Conservation (phyloP, 2,888 invertebrate species). For the Hedya salicella region DNA sequence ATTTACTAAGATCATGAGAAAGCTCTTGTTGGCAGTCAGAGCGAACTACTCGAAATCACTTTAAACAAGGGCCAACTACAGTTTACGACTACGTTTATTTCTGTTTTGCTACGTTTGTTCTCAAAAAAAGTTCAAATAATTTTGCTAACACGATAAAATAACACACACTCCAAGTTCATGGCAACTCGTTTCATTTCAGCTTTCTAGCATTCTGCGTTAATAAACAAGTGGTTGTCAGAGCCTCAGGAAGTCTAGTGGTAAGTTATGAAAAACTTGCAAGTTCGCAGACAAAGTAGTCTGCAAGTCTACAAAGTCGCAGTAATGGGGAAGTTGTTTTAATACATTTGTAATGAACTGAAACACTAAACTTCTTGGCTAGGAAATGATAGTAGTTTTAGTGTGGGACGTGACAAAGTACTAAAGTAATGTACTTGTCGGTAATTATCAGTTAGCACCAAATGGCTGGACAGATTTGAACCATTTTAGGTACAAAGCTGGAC, state of each 20-base stretch:
- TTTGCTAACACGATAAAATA: not conserved
- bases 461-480: too few species aligned
- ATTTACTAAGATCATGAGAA: too few species aligned
- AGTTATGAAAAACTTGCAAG: constrained; percentile 57
- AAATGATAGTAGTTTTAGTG: constrained; percentile 7
- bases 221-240: constrained; percentile 44
- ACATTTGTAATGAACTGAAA: constrained; percentile 43
- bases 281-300: constrained; percentile 54
- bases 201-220: constrained; percentile 30
- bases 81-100: not conserved
- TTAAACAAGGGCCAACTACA: too few species aligned
- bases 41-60: too few species aligned
- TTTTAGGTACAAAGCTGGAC: too few species aligned
- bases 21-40: too few species aligned
- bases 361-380: constrained; percentile 11
- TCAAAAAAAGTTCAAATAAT: not conserved
- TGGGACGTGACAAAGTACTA: not conserved
- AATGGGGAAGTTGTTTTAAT: constrained; percentile 58
- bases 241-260: constrained; percentile 49
- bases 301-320: constrained; percentile 48
- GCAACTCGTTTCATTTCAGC: constrained; percentile 23
- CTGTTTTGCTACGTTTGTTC: too few species aligned
- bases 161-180: constrained; percentile 8
- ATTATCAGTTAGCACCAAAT: too few species aligned
- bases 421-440: too few species aligned